Evolutionary conservation across 2,113 vertebrate genomes (phyloP).

Genomic region (Lamprotornis superbus): DNA sequence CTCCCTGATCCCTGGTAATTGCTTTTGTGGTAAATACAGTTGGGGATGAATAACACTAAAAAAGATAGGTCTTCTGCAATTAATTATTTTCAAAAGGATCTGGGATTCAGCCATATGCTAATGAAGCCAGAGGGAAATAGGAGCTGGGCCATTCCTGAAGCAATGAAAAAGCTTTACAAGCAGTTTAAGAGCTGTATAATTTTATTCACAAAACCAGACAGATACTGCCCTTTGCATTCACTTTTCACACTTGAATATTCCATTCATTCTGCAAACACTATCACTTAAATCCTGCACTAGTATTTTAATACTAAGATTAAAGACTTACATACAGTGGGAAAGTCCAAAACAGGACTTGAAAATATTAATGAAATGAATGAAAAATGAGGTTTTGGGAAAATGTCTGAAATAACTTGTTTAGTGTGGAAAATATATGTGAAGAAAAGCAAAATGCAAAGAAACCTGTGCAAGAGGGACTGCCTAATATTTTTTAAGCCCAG

Average conservation of each 20-base stretch:
- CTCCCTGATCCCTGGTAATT: background rate
- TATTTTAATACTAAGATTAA: background rate
- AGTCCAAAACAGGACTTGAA: background rate
- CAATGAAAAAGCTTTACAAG: background rate
- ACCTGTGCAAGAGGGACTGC: background rate
- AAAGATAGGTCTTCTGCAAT: background rate
- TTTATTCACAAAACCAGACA: background rate
- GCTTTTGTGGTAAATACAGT: background rate
- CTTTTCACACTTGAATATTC: background rate
- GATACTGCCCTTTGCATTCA: background rate
- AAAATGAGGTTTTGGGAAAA: background rate
- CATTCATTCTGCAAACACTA: background rate
- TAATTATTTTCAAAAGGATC: background rate
- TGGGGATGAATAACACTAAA: background rate
- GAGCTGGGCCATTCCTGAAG: background rate
- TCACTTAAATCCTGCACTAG: background rate
- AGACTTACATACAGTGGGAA: background rate
- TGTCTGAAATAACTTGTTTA: background rate
- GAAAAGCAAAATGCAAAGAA: background rate
- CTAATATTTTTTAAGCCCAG: background rate
- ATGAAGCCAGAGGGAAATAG: background rate
- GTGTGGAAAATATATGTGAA: background rate
- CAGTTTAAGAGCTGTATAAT: background rate
- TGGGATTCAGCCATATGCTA: background rate
- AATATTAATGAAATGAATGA: background rate